A percentile compares a stretch with the other conserved stretches of the same genome.
Evolutionary conservation across 2,797 vertebrate genomes (phyloP).

Genomic region (Takifugu ocellatus): DNA sequence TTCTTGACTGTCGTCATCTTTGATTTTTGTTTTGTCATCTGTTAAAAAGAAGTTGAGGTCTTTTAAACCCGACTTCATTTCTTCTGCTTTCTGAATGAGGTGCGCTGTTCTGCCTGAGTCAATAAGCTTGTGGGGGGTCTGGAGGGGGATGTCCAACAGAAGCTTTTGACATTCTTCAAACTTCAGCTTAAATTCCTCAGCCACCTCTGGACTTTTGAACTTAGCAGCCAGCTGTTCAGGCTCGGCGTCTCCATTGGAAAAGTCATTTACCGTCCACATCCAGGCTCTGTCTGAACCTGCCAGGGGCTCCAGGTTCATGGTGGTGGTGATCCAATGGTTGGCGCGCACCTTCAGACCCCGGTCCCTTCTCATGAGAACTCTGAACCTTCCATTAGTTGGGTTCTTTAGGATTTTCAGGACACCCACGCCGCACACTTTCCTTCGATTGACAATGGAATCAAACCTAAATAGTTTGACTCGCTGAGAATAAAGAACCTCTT

Average conservation of each 20-base stretch:
- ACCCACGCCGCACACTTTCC: constrained; percentile 97
- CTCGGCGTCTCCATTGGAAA: constrained; percentile 91
- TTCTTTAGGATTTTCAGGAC: constrained; percentile 94
- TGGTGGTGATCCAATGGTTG: constrained; percentile 98
- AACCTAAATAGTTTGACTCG: constrained; percentile 95
- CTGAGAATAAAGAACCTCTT: constrained; percentile 88
- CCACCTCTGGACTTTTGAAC: constrained; percentile 92
- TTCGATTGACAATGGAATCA: constrained; percentile 86
- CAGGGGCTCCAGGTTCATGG: constrained; percentile 94
- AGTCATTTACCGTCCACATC: constrained; percentile 97
- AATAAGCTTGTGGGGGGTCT: constrained; percentile 96
- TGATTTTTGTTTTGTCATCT: constrained; percentile 85
- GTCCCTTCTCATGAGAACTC: constrained; percentile 95
- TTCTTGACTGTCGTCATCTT: constrained; percentile 73
- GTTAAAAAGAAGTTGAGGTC: constrained; percentile 93
- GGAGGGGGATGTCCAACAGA: constrained; percentile 92
- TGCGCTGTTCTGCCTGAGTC: constrained; percentile 91
- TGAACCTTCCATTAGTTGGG: constrained; percentile 84
- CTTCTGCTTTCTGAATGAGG: constrained; percentile 95
- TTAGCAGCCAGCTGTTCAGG: constrained; percentile 92
- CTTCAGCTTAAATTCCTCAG: constrained; percentile 91
- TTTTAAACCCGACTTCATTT: constrained; percentile 96
- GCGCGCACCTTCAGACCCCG: constrained; percentile 98
- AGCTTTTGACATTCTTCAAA: constrained; percentile 95
- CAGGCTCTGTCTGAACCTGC: constrained; percentile 93